A percentile compares a stretch with the other conserved stretches of the same genome.
Conservation (phyloP, 2,888 invertebrate species). For the Meta bourneti region DNA sequence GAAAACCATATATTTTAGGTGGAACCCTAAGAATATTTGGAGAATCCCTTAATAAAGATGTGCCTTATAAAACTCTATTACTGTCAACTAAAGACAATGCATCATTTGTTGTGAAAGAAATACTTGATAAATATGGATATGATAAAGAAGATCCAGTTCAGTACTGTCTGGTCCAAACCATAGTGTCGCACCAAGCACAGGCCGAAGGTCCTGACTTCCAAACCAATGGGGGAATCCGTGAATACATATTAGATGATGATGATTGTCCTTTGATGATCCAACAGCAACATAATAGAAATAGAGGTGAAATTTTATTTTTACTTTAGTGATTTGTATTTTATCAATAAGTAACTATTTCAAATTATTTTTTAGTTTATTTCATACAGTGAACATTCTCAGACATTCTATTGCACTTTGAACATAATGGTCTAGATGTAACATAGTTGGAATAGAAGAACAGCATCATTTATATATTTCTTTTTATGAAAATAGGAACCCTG, state of each 20-base stretch:
- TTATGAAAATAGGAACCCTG: constrained; percentile 88
- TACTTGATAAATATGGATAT: constrained; percentile 97
- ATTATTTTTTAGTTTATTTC: too few species aligned
- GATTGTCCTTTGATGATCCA: constrained; percentile 96
- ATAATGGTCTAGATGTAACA: not conserved
- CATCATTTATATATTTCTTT: not conserved
- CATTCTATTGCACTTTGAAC: not conserved
- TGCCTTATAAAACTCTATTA: constrained; percentile 98
- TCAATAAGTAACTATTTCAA: too few species aligned
- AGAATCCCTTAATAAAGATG: constrained; percentile 95
- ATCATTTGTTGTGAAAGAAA: constrained; percentile 95
- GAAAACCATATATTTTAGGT: constrained; percentile 79
- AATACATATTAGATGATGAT: constrained; percentile 97
- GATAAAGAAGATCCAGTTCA: constrained; percentile 93
- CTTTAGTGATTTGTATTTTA: too few species aligned
- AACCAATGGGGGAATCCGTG: constrained; percentile 81
- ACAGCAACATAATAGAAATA: constrained; percentile 82
- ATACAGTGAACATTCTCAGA: not conserved
- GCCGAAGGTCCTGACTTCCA: constrained; percentile 62
- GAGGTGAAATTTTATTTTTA: constrained; percentile 85
- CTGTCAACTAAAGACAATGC: constrained; percentile 96
- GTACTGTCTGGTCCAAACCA: constrained; percentile 96
- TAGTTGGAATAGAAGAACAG: too few species aligned
- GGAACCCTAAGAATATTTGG: constrained; percentile 90
- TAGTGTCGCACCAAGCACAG: constrained; percentile 73